Percentiles rank a stretch among this genome's conserved stretches.
Evolutionary conservation across 2,797 vertebrate genomes (phyloP).

Genomic region (Leptoclinus maculatus): DNA sequence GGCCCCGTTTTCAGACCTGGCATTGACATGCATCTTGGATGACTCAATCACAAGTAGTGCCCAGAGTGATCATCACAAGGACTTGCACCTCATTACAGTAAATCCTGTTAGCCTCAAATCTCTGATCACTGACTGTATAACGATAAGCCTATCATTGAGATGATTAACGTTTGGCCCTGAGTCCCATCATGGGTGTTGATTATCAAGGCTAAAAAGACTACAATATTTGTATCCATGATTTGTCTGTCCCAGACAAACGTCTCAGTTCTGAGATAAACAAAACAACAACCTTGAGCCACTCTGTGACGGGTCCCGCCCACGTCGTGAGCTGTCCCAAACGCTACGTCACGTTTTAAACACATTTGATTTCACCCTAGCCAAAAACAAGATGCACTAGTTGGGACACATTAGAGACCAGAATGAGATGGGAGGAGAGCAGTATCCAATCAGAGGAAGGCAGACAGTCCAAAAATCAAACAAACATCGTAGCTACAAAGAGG

Average conservation of each 20-base stretch:
- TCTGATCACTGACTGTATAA: slow-evolving; percentile 29
- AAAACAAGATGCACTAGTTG: background rate
- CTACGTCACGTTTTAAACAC: background rate
- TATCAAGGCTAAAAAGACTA: slow-evolving; percentile 19
- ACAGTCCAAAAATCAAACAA: background rate
- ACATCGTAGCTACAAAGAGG: background rate
- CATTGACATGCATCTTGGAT: background rate
- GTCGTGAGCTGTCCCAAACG: background rate
- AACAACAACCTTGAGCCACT: background rate
- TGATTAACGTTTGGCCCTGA: slow-evolving; percentile 5
- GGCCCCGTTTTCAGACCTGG: background rate
- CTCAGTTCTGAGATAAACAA: background rate
- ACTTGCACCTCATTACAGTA: slow-evolving; percentile 40
- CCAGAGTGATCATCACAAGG: slow-evolving; percentile 15
- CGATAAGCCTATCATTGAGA: slow-evolving; percentile 10
- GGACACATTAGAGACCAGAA: background rate
- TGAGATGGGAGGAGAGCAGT: background rate
- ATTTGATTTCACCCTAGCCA: background rate
- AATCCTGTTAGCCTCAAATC: slow-evolving; percentile 53
- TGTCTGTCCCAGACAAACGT: background rate
- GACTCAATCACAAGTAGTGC: background rate
- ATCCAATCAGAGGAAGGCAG: background rate
- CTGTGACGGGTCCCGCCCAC: background rate
- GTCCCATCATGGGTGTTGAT: slow-evolving; percentile 13
- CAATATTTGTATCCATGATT: background rate